These are phyloP conservation scores for Oscheius onirici DNA, from an alignment of 2,888 invertebrate genomes.

Conservation along the genomic window DNA sequence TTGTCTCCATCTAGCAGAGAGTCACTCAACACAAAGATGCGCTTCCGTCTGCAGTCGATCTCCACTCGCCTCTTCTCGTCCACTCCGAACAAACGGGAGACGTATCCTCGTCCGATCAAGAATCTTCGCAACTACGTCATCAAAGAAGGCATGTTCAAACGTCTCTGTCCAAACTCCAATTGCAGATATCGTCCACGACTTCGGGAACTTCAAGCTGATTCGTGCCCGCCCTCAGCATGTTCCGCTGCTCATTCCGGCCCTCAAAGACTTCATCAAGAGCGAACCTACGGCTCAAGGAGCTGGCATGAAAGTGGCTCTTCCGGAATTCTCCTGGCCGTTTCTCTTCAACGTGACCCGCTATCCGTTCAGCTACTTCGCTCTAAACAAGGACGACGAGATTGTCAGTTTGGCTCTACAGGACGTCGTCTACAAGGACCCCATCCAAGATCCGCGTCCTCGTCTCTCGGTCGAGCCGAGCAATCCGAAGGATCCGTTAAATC, in stretches of 20 bases:
- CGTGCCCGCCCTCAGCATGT: background rate
- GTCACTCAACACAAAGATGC: too few species aligned
- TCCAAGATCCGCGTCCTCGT: background rate
- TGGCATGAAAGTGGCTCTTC: background rate
- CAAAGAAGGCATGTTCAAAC: too few species aligned
- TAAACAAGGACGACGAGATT: background rate
- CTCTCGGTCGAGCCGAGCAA: too few species aligned
- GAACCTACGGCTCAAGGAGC: background rate
- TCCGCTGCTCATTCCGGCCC: background rate
- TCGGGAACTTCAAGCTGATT: background rate
- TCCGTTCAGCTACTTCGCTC: background rate
- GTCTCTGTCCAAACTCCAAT: background rate
- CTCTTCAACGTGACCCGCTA: background rate
- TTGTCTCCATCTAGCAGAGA: too few species aligned
- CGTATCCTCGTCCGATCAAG: too few species aligned
- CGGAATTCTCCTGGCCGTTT: background rate
- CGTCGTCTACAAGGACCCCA: background rate
- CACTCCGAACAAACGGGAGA: too few species aligned
- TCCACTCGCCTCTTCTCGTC: too few species aligned
- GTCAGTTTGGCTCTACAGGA: background rate
- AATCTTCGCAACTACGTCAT: too few species aligned
- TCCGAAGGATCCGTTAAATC: background rate
- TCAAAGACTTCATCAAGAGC: background rate
- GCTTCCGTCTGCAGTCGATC: too few species aligned
- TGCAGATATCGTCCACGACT: background rate